Base-by-base conservation (phyloP, 2,113 vertebrate species). In the Octodon degus region DNA sequence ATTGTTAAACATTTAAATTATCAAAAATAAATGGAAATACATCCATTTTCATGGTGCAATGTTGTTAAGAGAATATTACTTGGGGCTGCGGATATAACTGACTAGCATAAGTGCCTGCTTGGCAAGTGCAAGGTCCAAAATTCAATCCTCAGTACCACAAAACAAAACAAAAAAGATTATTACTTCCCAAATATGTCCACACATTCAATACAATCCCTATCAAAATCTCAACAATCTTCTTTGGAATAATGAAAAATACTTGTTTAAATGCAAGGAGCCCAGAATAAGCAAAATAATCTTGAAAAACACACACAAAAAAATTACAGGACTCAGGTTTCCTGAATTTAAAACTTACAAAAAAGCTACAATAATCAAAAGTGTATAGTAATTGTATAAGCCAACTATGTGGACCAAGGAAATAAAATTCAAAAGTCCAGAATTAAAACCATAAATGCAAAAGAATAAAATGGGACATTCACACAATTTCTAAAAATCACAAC, bases 311-410 rank as follows among this genome's bases (percentile, higher is more conserved):
- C 79, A 12, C n/a, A n/a, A n/a, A 12, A 62, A 86, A 83, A 13
- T 58, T 70, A 4, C 25, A 85, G 27, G 1, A 63, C 2, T 76
- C 4, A 63, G 5, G 40, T 2, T 55, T 89, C 30, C 53, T 60
- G 32, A 12, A 67, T 96, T 95, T 60, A 67, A 72, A 87, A 91
- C 19, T 55, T 70, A 67, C 5, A 83, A 34, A 27, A 95, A 92
- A 65, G 8, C 16, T 68, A 53, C 5, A 81, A 14, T 87, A 89
- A 90, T 55, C 34, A 86, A 79, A 86, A 80, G 3, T 79, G 27
- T 55, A 14, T 72, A n/a, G 62, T 40, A 40, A 13, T 70, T 91
- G 12, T 24, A 11, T 43, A 37, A 60, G 8, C 77, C 1, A 87
- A 32, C 55, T n/a, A 68, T 12, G 2, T 32, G 40, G 34, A 37